Percentiles rank a stretch among this genome's conserved stretches.
Conservation (phyloP, 2,797 vertebrate species). For the Brachyrhaphis roseni region DNA sequence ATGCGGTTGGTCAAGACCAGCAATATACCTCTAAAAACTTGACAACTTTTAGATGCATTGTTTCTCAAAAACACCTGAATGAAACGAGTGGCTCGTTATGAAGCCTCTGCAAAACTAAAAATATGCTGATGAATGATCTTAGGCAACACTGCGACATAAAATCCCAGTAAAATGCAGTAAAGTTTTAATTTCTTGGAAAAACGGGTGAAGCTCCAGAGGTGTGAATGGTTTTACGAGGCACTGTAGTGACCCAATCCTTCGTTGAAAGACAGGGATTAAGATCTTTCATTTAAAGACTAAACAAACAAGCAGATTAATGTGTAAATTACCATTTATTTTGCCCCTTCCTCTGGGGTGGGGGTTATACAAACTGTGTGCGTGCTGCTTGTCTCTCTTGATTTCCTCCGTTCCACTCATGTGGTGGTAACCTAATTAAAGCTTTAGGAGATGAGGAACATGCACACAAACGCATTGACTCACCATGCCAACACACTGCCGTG, state of each 20-base stretch:
- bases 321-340: background rate
- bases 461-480: conserved; percentile 23
- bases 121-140: background rate
- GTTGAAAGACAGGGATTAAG: background rate
- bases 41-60: background rate
- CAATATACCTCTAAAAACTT: background rate
- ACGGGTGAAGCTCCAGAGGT: background rate
- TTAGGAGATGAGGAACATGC: conserved; percentile 16
- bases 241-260: background rate
- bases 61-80: background rate
- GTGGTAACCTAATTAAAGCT: conserved; percentile 44
- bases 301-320: background rate
- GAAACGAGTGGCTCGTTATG: background rate
- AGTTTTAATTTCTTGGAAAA: background rate
- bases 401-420: conserved; percentile 22
- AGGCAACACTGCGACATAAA: background rate
- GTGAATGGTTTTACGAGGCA: background rate
- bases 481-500: conserved; percentile 43
- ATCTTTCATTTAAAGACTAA: conserved; percentile 12
- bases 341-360: background rate
- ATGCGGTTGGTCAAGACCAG: background rate
- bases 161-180: background rate
- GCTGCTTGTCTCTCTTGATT: conserved; percentile 26
- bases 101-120: background rate
- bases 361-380: conserved; percentile 17